phyloP scores from a whole-genome alignment of 2,797 vertebrate species.

The Phataginus tetradactyla region DNA sequence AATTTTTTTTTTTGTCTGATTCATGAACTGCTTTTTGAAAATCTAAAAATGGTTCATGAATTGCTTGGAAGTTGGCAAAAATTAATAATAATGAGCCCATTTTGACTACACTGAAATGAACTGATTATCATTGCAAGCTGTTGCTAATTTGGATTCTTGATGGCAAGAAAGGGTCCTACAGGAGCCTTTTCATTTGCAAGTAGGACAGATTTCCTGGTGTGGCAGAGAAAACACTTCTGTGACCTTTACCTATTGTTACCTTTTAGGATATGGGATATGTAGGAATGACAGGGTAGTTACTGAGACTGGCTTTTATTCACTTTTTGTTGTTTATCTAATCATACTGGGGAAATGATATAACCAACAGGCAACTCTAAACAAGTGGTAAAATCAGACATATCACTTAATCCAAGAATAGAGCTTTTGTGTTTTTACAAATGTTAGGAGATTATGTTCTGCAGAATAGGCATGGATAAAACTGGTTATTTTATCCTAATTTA shows the following conservation, averaged over 20 bases:
- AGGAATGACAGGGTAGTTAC: background rate
- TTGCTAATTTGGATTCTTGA: slow-evolving; percentile 85
- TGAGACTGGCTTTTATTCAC: background rate
- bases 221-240: slow-evolving; percentile 75
- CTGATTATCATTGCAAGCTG: slow-evolving; percentile 88
- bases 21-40: slow-evolving; percentile 88
- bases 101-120: slow-evolving; percentile 88
- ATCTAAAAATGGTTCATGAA: slow-evolving; percentile 89
- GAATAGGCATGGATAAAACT: slow-evolving; percentile 45
- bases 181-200: slow-evolving; percentile 84
- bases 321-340: slow-evolving; percentile 22
- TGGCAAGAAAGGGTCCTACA: slow-evolving; percentile 84
- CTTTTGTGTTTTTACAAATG: slow-evolving; percentile 51
- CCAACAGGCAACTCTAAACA: slow-evolving; percentile 10
- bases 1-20: slow-evolving; percentile 88
- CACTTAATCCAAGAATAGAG: slow-evolving; percentile 60
- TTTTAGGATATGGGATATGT: slow-evolving; percentile 44
- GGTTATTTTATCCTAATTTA: slow-evolving; percentile 75
- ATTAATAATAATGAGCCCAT: slow-evolving; percentile 90
- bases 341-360: slow-evolving; percentile 61
- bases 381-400: slow-evolving; percentile 54
- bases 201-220: slow-evolving; percentile 85
- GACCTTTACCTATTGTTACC: slow-evolving; percentile 66
- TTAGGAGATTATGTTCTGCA: slow-evolving; percentile 60
- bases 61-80: slow-evolving; percentile 89